Evolutionary conservation across 2,888 invertebrate species (phyloP).

Genomic region (Hololepta plana): DNA sequence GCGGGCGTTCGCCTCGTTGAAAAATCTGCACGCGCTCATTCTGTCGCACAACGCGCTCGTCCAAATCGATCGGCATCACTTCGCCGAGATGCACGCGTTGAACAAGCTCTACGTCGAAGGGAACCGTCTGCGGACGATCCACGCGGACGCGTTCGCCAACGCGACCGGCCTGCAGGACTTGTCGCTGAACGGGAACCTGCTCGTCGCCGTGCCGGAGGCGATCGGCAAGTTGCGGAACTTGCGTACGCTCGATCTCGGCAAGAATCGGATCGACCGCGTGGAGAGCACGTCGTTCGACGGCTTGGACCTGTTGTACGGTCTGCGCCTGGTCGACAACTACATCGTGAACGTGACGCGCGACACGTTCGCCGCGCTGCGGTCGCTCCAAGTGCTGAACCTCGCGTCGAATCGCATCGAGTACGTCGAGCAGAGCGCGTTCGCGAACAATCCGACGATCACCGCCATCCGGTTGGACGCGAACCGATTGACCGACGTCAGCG

Average conservation of each 20-base stretch:
- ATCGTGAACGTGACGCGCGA: slow-evolving; percentile 58
- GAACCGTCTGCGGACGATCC: slow-evolving; percentile 50
- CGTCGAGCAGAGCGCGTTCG: slow-evolving; percentile 62
- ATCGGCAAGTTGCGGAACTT: slow-evolving; percentile 50
- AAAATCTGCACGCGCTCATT: slow-evolving; percentile 58
- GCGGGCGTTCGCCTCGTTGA: slow-evolving; percentile 55
- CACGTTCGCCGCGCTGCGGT: slow-evolving; percentile 50
- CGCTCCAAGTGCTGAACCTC: slow-evolving; percentile 60
- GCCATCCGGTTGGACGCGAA: slow-evolving; percentile 65
- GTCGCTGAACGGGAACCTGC: slow-evolving; percentile 53
- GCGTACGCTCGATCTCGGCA: slow-evolving; percentile 62
- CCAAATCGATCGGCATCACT: slow-evolving; percentile 48
- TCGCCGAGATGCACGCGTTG: slow-evolving; percentile 54
- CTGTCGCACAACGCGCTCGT: slow-evolving; percentile 53
- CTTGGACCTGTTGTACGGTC: slow-evolving; percentile 51
- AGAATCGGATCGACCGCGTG: slow-evolving; percentile 58
- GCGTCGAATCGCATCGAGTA: slow-evolving; percentile 61
- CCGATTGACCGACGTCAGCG: slow-evolving; percentile 57
- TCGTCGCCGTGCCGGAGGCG: slow-evolving; percentile 51
- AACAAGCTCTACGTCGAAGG: slow-evolving; percentile 57
- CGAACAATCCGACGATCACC: slow-evolving; percentile 51
- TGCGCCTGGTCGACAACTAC: slow-evolving; percentile 65
- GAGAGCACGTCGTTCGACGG: slow-evolving; percentile 55
- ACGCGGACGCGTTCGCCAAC: slow-evolving; percentile 55
- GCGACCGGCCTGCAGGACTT: slow-evolving; percentile 62